Evolutionary conservation across 1,140 invertebrate species (phyloP).

Genomic region (Diorhabda carinulata): DNA sequence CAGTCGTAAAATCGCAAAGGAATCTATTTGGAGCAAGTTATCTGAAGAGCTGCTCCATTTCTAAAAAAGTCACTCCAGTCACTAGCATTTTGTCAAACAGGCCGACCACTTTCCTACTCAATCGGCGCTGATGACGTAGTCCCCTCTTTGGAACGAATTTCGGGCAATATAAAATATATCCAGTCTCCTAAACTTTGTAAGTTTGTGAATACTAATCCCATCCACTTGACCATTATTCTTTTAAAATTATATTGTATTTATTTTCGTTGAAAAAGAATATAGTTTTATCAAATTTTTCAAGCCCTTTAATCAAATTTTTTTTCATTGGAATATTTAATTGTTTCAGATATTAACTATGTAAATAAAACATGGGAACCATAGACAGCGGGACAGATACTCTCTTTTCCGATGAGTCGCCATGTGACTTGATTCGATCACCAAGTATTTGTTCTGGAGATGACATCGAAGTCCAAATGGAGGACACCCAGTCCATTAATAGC

Average conservation of each 20-base stretch:
- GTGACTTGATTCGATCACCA: constrained; percentile 42
- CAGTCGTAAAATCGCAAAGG: no score
- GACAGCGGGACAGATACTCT: constrained; percentile 53
- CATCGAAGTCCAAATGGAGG: constrained; percentile 31
- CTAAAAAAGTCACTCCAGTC: no score
- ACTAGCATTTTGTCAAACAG: no score
- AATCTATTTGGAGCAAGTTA: no score
- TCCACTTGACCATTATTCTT: neutral
- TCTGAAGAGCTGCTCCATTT: no score
- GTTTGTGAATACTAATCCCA: neutral
- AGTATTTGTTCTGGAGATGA: constrained; percentile 37
- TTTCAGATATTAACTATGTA: constrained; percentile 39
- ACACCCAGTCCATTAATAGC: constrained; percentile 42
- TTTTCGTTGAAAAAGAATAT: neutral
- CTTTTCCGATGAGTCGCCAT: constrained; percentile 50
- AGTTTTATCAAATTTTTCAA: neutral
- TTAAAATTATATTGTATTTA: no score
- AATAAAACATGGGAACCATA: constrained; percentile 45
- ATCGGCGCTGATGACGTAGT: neutral
- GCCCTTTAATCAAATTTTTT: neutral
- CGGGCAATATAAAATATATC: no score
- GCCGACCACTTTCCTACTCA: no score
- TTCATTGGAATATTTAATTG: constrained; percentile 16
- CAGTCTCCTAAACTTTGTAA: no score
- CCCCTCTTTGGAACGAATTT: no score